Base-by-base conservation (phyloP, 1,140 invertebrate species). In the Dinothrombium tinctorium region DNA sequence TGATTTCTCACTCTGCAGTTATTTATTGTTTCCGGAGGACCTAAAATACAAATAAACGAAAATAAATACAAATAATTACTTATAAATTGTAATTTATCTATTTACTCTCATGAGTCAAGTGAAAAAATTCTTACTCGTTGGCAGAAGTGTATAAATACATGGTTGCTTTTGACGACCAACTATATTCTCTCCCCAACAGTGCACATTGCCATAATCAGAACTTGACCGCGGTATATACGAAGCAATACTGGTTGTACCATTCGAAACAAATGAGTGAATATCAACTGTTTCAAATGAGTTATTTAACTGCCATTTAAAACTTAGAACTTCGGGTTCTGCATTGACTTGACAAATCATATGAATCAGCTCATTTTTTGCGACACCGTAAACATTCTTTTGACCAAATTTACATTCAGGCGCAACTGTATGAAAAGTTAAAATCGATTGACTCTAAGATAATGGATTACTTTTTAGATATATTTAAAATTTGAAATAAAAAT, bases 1-100 rank as follows among this genome's bases (percentile, higher is more conserved):
- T 79, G 76, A 56, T 86, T 86, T 37, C 73, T 67, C n/a, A 84
- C 68, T 0, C 79, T 80, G 60, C 81, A 87, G 56, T 84, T 86
- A 14, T 71, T 68, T 35, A 81, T 61, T 1, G 77, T 65, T 45
- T 73, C 73, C 2, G 81, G 81, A 15, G 46, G 36, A 15, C 43
- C 43, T 12, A 41, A n/a, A n/a, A n/a, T n/a, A n/a, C n/a, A n/a
- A n/a, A n/a, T n/a, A n/a, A n/a, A n/a, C n/a, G n/a, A n/a, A n/a
- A n/a, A n/a, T n/a, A n/a, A n/a, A n/a, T n/a, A n/a, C n/a, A n/a
- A n/a, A n/a, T n/a, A n/a, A n/a, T n/a, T n/a, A n/a, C n/a, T n/a
- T n/a, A n/a, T n/a, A n/a, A n/a, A n/a, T n/a, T n/a, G n/a, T n/a
- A n/a, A n/a, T n/a, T n/a, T n/a, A n/a, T n/a, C n/a, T n/a, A n/a